These are phyloP conservation scores for Uloborus plumipes DNA, from an alignment of 2,888 invertebrate genomes.

Conservation along the genomic window DNA sequence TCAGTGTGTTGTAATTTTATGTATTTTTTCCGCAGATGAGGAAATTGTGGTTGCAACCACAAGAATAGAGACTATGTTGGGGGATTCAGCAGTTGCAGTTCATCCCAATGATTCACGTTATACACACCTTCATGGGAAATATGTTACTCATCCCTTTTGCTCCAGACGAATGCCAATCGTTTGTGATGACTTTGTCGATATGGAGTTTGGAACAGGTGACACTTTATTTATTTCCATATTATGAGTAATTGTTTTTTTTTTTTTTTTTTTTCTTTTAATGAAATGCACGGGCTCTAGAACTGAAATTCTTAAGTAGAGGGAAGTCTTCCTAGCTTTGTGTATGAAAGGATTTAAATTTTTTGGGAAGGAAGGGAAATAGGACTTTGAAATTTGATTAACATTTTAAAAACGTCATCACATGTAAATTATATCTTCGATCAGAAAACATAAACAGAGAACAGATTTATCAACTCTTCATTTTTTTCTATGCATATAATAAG, in stretches of 20 bases:
- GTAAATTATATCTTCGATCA: too few relatives aligned
- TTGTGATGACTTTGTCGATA: slow-evolving; percentile 93
- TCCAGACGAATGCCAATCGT: slow-evolving; percentile 87
- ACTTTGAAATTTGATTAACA: too few relatives aligned
- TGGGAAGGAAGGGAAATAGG: too few relatives aligned
- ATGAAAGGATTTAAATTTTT: not conserved
- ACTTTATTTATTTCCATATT: too few relatives aligned
- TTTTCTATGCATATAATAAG: too few relatives aligned
- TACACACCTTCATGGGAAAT: slow-evolving; percentile 84
- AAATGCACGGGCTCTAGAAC: too few relatives aligned
- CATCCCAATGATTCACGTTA: slow-evolving; percentile 94
- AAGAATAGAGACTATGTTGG: slow-evolving; percentile 96
- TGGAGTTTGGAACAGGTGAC: slow-evolving; percentile 93
- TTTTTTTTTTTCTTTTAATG: too few relatives aligned
- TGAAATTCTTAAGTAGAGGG: not conserved
- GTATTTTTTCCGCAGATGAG: slow-evolving; percentile 73
- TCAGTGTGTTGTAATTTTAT: not conserved
- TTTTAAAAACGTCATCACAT: too few relatives aligned
- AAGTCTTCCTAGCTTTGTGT: not conserved
- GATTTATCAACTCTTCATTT: too few relatives aligned
- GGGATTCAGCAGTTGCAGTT: slow-evolving; percentile 98
- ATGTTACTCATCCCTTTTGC: slow-evolving; percentile 89
- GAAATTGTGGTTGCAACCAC: slow-evolving; percentile 96
- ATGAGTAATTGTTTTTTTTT: too few relatives aligned
- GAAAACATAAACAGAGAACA: too few relatives aligned